phyloP scores from a whole-genome alignment of 2,113 vertebrate species.

The Callionymus lyra region DNA sequence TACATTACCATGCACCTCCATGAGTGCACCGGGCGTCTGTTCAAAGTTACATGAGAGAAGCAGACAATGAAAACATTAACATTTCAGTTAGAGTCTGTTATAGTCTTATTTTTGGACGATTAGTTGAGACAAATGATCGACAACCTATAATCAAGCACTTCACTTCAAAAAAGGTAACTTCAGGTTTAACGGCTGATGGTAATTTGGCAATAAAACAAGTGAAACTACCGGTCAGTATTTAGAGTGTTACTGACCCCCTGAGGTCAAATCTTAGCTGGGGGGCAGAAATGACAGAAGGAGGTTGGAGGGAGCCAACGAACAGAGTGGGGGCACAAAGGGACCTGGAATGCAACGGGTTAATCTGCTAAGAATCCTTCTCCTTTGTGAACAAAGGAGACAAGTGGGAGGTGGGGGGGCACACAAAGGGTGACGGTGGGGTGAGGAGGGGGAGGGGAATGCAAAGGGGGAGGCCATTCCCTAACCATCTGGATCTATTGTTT shows the following conservation, averaged over 20 bases:
- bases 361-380: conserved; percentile 57
- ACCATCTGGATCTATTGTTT: conserved; percentile 71
- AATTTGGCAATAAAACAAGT: conserved; percentile 7
- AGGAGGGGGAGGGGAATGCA: conserved; percentile 39
- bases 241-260: conserved; percentile 16
- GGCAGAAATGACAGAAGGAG: not conserved
- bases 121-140: no score
- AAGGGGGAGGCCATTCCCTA: conserved; percentile 47
- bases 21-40: no score
- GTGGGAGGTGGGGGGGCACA: conserved; percentile 37
- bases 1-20: no score
- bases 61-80: no score
- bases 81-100: no score
- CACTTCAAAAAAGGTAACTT: not conserved
- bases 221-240: conserved; percentile 18
- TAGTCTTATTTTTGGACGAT: not conserved
- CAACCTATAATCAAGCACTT: not conserved
- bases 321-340: conserved; percentile 56
- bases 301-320: conserved; percentile 1
- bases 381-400: conserved; percentile 58
- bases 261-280: conserved; percentile 31
- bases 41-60: no score
- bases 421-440: conserved; percentile 48
- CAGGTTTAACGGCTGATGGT: conserved; percentile 1
- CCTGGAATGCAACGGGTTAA: conserved; percentile 67